Conservation (phyloP, 2,888 invertebrate species). For the Lamproptera curius region DNA sequence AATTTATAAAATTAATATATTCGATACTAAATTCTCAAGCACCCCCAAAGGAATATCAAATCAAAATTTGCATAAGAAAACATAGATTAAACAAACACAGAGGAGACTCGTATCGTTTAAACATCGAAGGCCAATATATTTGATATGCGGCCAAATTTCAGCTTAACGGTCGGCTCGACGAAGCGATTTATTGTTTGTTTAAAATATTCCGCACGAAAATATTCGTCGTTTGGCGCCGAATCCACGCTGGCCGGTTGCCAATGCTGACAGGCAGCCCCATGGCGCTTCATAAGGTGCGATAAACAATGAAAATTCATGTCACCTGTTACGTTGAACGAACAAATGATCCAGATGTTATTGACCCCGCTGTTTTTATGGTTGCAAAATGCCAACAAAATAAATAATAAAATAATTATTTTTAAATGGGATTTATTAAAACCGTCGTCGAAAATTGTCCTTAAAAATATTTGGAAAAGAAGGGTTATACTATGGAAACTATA, state of each 20-base stretch:
- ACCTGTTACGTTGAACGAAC: slow-evolving; percentile 23
- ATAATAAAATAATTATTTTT: too few species aligned
- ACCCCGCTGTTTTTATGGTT: too few species aligned
- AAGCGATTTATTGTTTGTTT: slow-evolving; percentile 14
- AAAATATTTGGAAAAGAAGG: too few species aligned
- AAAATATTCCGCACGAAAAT: slow-evolving; percentile 17
- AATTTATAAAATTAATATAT: too few species aligned
- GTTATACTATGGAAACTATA: too few species aligned
- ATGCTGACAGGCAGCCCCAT: slow-evolving; percentile 33
- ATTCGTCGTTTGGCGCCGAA: slow-evolving; percentile 20
- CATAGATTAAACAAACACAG: background rate
- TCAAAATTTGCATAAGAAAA: too few species aligned
- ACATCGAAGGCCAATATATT: background rate
- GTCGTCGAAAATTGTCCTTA: too few species aligned
- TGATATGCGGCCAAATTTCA: slow-evolving; percentile 1
- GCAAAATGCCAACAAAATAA: too few species aligned
- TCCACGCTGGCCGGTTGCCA: slow-evolving; percentile 33
- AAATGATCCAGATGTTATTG: too few species aligned
- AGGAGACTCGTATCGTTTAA: background rate
- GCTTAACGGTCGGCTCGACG: background rate
- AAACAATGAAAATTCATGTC: slow-evolving; percentile 28
- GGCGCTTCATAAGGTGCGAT: slow-evolving; percentile 27
- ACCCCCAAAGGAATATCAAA: too few species aligned
- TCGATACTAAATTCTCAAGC: too few species aligned
- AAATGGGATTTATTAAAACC: too few species aligned